phyloP scores from a whole-genome alignment of 2,888 invertebrate species.

The Idaea biselata region DNA sequence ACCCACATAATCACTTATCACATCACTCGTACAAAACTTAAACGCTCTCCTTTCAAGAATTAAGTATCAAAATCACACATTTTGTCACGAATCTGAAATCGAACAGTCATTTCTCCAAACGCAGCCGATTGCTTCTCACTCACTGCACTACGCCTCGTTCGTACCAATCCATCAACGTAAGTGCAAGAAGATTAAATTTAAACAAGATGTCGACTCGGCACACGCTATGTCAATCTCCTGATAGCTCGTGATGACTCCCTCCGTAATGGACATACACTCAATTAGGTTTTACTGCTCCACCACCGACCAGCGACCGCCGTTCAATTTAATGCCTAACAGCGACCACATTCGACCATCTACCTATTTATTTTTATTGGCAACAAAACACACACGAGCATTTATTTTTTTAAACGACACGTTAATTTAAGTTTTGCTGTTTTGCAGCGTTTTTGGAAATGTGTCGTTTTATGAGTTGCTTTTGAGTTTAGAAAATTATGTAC shows the following conservation, averaged over 20 bases:
- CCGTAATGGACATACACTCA: slow-evolving; percentile 74
- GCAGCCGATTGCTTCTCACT: neutral
- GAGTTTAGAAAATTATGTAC: no score
- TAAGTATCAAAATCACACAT: neutral
- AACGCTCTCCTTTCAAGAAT: no score
- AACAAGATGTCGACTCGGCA: neutral
- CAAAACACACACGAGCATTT: slow-evolving; percentile 37
- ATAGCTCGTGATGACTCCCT: slow-evolving; percentile 44
- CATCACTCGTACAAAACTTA: no score
- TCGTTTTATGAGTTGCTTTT: no score
- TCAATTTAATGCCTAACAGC: slow-evolving; percentile 74
- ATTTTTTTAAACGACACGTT: slow-evolving; percentile 27
- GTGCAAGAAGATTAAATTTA: neutral
- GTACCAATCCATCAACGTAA: neutral
- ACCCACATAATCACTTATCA: no score
- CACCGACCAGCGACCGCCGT: slow-evolving; percentile 39
- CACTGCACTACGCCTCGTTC: neutral
- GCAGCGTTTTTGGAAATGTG: neutral
- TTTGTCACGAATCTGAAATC: neutral
- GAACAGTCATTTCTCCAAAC: neutral
- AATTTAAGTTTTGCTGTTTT: slow-evolving; percentile 6
- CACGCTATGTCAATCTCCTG: slow-evolving; percentile 44
- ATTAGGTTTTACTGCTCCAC: slow-evolving; percentile 72
- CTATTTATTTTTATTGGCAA: slow-evolving; percentile 72
- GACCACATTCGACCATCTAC: slow-evolving; percentile 58